Conservation (phyloP, 2,888 invertebrate genomes). For the Bellardia pandia region DNA sequence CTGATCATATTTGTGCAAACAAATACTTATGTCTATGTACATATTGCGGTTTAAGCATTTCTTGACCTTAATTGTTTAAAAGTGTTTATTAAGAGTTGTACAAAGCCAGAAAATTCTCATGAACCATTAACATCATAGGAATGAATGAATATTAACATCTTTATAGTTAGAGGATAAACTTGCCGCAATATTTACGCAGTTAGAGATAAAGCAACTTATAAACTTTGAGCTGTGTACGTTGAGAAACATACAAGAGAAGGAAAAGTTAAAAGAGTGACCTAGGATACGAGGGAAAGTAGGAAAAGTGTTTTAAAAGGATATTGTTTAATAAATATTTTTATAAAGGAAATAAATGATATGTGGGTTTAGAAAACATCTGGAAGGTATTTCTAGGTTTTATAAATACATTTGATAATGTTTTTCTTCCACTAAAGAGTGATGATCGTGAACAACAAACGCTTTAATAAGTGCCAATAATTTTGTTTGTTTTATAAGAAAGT, state of each 20-base stretch:
- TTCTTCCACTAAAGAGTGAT: too few species aligned
- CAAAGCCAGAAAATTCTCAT: constrained; percentile 41
- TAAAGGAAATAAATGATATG: too few species aligned
- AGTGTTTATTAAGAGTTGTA: constrained; percentile 40
- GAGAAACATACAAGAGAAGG: not conserved
- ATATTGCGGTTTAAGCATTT: constrained; percentile 37
- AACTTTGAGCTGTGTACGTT: not conserved
- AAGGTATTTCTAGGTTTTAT: too few species aligned
- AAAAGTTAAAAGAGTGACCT: not conserved
- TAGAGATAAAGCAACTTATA: constrained; percentile 16
- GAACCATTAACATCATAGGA: constrained; percentile 32
- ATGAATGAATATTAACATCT: constrained; percentile 26
- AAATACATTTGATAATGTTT: too few species aligned
- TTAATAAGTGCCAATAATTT: too few species aligned
- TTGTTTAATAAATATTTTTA: too few species aligned
- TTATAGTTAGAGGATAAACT: constrained; percentile 1
- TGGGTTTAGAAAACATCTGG: too few species aligned
- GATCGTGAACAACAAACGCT: too few species aligned
- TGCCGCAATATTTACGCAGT: constrained; percentile 48
- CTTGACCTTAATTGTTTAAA: constrained; percentile 64
- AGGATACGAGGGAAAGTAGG: not conserved
- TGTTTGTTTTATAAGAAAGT: too few species aligned
- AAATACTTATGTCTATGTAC: not conserved
- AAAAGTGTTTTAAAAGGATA: too few species aligned
- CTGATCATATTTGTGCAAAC: not conserved